Evolutionary conservation across 2,113 vertebrate genomes (phyloP).

Genomic region (Desmodus rotundus): DNA sequence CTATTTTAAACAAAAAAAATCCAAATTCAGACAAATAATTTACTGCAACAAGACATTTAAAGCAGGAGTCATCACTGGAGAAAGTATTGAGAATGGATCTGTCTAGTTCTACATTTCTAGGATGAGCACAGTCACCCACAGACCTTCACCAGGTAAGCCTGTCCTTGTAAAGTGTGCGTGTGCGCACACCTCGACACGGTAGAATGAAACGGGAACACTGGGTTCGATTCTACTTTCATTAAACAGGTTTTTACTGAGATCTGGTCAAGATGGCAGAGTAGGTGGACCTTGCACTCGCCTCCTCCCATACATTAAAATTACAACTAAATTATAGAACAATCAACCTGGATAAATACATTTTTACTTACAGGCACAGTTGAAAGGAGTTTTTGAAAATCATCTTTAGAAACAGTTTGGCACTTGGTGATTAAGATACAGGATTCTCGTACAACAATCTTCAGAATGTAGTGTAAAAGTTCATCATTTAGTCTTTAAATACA

Average conservation of each 20-base stretch:
- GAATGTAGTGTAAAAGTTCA: conserved; percentile 96
- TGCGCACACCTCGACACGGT: neutral
- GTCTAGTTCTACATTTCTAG: neutral
- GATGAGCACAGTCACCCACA: neutral
- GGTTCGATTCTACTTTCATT: conserved; percentile 23
- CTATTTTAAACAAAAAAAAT: conserved; percentile 1
- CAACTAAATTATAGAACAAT: neutral
- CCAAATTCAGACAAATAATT: neutral
- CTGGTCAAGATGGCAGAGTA: neutral
- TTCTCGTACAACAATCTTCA: conserved; percentile 98
- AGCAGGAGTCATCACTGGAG: neutral
- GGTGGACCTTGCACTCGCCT: neutral
- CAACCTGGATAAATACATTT: conserved; percentile 30
- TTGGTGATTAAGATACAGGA: conserved; percentile 99
- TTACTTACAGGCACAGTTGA: conserved; percentile 97
- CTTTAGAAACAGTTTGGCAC: conserved; percentile 97
- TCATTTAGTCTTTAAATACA: conserved; percentile 90
- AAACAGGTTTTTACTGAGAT: neutral
- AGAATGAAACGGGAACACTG: conserved; percentile 31
- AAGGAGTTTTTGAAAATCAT: conserved; percentile 98
- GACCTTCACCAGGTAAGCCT: neutral
- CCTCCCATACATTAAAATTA: neutral
- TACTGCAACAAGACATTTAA: neutral
- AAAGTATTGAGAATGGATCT: neutral
- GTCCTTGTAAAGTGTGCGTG: neutral